Evolutionary conservation across 2,888 invertebrate genomes (phyloP), one percentile per base, ranked within the genome.

Genomic region (Podabrus alpinus): DNA sequence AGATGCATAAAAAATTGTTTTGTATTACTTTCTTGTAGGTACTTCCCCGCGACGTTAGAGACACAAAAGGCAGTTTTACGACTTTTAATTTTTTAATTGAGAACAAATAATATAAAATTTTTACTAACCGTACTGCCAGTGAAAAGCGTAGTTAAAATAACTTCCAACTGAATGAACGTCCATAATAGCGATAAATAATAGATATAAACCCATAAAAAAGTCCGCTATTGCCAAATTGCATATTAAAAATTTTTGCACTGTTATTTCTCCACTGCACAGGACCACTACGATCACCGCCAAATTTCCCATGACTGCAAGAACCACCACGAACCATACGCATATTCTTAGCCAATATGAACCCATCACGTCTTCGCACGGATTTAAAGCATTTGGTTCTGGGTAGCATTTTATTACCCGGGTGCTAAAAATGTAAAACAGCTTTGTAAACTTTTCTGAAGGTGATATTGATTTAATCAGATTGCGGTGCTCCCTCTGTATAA

Each of bases 351-450:
- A 94, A 64, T 91, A 87, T 86, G 92, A 93, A 19, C 95, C 95
- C 94, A 96, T 95, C 74, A 96, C 95, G 85, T 96, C 96, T 85
- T 96, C 96, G 86, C 96, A 96, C 0, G 96, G 96, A 87, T 95
- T 96, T 69, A 96, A 88, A 0, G 94, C 94, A 86, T 96, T 93
- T 0, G 95, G 94, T 77, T 90, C 89, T 0, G 96, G 96, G 59
- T 89, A 90, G 85, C 95, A 95, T 82, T 90, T 89, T 4, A 93
- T 89, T 79, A 88, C 83, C n/a, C 86, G 87, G 77, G 89, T 88
- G 69, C 86, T 87, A 72, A 68, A 76, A 60, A 66, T 45, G n/a
- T 66, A 71, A 45, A 15, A 17, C 2, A 9, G 15, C 45, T 66
- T 3, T 21, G 3, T 5, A 17, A 16, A 61, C 3, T 15, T n/a